Base-by-base conservation (phyloP, 2,797 vertebrate genomes). In the Pseudomugil gertrudae region DNA sequence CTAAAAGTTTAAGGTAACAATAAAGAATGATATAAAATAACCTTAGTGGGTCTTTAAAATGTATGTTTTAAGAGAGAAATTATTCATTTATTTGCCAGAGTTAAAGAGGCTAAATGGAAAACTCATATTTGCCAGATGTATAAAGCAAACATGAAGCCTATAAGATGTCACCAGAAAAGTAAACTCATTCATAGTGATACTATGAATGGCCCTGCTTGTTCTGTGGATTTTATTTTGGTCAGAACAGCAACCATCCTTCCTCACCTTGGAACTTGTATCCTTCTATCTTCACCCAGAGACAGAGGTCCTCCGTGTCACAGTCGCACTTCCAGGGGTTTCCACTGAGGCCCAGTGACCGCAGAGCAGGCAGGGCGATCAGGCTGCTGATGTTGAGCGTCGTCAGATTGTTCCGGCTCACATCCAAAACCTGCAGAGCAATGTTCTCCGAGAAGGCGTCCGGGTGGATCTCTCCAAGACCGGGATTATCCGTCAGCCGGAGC, bases 271-370 rank as follows among this genome's bases (percentile, higher is more conserved):
- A 95, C 87, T 94, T 94, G 89, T 95, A 84, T 23, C 92, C 87
- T 67, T 94, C 94, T 35, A 96, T 93, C 68, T 94, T 92, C 66
- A 98, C 92, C 96, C 96, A 97, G 55, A 94, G 91, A 66, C 95
- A 91, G 54, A 99, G 95, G 76, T 95, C 94, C 90, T 96, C 90
- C 56, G 96, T 94, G 77, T 95, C 94, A 84, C 98, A 99, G 90
- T 96, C 96, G 83, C 97, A 99, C 45, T 90, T 93, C 98, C 97
- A 98, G 26, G 94, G 95, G 87, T 98, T 99, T 2, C 94, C 95
- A 63, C 95, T 95, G 65, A 98, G 94, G 21, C 94, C 94, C 77
- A 99, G 76, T 24, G 95, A 93, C 29, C 94, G 93, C 72, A 99
- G 93, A 1, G 88, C 90, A 0, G 91, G 81, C 74, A 99, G 91